These are phyloP conservation scores for Nanorana parkeri DNA, from an alignment of 2,113 vertebrate species.

Conservation along the genomic window DNA sequence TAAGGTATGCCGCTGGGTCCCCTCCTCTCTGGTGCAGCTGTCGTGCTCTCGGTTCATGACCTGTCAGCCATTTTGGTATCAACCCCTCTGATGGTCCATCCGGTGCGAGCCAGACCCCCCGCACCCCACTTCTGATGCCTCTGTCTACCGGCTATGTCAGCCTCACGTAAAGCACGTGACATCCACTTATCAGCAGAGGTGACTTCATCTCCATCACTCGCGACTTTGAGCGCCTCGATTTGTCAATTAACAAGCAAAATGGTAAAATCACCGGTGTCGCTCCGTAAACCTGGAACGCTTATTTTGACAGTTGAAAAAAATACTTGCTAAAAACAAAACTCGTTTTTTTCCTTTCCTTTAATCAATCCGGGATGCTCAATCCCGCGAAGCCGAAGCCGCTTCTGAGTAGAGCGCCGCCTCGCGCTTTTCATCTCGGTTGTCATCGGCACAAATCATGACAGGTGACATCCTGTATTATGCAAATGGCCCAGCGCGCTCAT, in stretches of 20 bases:
- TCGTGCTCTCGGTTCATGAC: too few species aligned
- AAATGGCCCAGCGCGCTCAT: neutral
- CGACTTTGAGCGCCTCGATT: conserved; percentile 1
- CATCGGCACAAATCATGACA: neutral
- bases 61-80: too few species aligned
- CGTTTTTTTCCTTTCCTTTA: conserved; percentile 1
- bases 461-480: conserved; percentile 15
- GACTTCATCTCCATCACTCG: neutral
- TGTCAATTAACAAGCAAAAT: conserved; percentile 1
- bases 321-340: conserved; percentile 43
- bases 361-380: conserved; percentile 3
- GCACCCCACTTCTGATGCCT: too few species aligned
- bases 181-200: conserved; percentile 20
- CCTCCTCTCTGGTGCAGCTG: too few species aligned
- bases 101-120: too few species aligned
- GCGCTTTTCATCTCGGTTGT: neutral
- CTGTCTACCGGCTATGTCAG: too few species aligned
- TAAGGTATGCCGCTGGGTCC: too few species aligned
- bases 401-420: neutral
- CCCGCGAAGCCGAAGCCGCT: neutral
- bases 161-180: neutral
- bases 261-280: conserved; percentile 15
- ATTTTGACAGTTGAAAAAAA: conserved; percentile 50
- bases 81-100: too few species aligned
- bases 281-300: conserved; percentile 17